phyloP scores from a whole-genome alignment of 1,140 invertebrate genomes.

The Amphibalanus amphitrite region DNA sequence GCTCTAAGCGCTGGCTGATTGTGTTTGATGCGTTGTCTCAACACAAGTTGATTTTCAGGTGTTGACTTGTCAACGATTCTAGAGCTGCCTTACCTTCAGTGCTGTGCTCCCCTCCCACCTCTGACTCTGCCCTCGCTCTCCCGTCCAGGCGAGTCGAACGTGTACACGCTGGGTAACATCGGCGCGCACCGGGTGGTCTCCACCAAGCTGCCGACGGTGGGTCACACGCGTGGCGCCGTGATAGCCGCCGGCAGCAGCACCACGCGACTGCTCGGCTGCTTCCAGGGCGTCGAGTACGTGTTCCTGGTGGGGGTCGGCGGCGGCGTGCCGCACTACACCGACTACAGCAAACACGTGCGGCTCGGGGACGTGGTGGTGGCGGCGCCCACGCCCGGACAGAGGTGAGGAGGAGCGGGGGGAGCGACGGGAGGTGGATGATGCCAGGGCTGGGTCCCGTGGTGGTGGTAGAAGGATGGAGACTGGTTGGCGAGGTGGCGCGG shows the following conservation, averaged over 20 bases:
- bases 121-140: background rate
- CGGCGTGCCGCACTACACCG: conserved; percentile 93
- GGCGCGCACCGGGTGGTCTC: conserved; percentile 87
- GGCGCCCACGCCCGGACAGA: conserved; percentile 32
- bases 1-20: too few species aligned
- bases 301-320: conserved; percentile 92
- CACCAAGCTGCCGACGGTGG: conserved; percentile 88
- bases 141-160: conserved; percentile 80
- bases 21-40: too few species aligned
- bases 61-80: too few species aligned
- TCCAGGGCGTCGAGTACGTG: conserved; percentile 86
- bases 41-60: too few species aligned
- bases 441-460: background rate
- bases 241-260: conserved; percentile 90
- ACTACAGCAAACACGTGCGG: conserved; percentile 80
- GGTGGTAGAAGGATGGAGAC: too few species aligned
- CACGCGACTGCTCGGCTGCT: conserved; percentile 76
- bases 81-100: too few species aligned
- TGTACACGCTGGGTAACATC: conserved; percentile 95
- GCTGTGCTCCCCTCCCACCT: too few species aligned
- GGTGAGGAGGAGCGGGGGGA: conserved; percentile 16
- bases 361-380: conserved; percentile 94
- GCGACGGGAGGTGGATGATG: background rate
- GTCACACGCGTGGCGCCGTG: conserved; percentile 84
- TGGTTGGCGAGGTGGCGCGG: too few species aligned